Percentiles rank a stretch among this genome's conserved stretches.
Conservation (phyloP, 2,888 invertebrate genomes). For the Lepidocyrtoides sp. region DNA sequence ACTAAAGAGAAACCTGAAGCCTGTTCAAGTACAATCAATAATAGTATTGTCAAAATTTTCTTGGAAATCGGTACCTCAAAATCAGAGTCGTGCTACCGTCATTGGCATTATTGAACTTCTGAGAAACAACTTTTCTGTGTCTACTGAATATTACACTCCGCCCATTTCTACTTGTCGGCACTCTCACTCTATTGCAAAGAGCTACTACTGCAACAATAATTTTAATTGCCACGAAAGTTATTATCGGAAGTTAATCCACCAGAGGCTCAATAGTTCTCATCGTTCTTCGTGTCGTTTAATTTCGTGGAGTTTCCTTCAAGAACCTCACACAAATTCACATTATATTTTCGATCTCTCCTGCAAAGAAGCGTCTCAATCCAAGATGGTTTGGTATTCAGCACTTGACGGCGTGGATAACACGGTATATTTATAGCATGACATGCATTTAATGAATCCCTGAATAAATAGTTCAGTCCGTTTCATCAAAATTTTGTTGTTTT, state of each 20-base stretch:
- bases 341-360: slow-evolving; percentile 9
- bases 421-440: slow-evolving; percentile 77
- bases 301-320: slow-evolving; percentile 34
- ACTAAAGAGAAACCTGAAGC: slow-evolving; percentile 48
- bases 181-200: neutral
- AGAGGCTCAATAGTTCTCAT: no score
- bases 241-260: no score
- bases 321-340: slow-evolving; percentile 22
- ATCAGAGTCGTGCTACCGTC: neutral
- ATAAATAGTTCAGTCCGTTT: neutral
- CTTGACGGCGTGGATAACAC: slow-evolving; percentile 81
- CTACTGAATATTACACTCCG: no score
- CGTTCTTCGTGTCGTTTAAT: neutral
- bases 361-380: slow-evolving; percentile 31
- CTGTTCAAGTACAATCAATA: slow-evolving; percentile 53
- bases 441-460: slow-evolving; percentile 8
- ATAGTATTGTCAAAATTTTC: neutral
- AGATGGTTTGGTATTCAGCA: slow-evolving; percentile 83
- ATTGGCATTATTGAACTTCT: slow-evolving; percentile 6
- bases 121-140: neutral
- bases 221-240: neutral
- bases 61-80: neutral
- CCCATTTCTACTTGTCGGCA: neutral
- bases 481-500: neutral
- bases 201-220: neutral